phyloP scores from a whole-genome alignment of 1,140 invertebrate species.

The Monomorium pharaonis region DNA sequence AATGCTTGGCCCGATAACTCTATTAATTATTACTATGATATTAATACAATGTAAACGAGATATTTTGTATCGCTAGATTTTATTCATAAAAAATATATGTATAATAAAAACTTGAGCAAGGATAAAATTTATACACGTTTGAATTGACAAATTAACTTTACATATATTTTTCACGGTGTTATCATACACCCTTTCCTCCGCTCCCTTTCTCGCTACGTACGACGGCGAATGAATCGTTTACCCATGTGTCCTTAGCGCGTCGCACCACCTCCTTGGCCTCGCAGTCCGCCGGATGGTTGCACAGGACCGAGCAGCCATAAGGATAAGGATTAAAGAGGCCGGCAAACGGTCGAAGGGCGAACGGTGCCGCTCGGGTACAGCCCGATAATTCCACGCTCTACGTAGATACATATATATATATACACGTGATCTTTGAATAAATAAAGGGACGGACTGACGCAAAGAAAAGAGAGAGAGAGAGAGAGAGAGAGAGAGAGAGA shows the following conservation, averaged over 20 bases:
- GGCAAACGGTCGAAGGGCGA: slow-evolving; percentile 90
- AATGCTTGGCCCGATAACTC: background rate
- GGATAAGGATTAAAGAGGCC: slow-evolving; percentile 92
- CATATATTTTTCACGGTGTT: background rate
- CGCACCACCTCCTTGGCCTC: slow-evolving; percentile 90
- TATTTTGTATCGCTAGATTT: background rate
- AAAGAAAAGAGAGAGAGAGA: no score
- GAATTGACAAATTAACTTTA: background rate
- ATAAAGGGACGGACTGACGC: background rate
- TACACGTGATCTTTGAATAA: slow-evolving; percentile 29
- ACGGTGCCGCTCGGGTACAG: slow-evolving; percentile 86
- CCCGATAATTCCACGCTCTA: slow-evolving; percentile 81
- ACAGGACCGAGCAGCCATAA: slow-evolving; percentile 91
- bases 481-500: no score
- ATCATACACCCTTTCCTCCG: background rate
- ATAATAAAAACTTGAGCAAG: background rate
- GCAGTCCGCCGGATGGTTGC: slow-evolving; percentile 92
- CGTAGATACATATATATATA: no score
- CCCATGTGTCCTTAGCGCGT: slow-evolving; percentile 90
- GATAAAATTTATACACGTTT: background rate
- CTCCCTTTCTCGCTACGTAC: background rate
- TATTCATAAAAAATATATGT: background rate
- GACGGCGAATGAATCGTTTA: slow-evolving; percentile 75
- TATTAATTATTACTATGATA: background rate
- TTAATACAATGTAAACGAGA: no score